These are phyloP conservation scores for Elephantulus edwardii DNA, from an alignment of 2,113 vertebrate species.

Conservation along the genomic window DNA sequence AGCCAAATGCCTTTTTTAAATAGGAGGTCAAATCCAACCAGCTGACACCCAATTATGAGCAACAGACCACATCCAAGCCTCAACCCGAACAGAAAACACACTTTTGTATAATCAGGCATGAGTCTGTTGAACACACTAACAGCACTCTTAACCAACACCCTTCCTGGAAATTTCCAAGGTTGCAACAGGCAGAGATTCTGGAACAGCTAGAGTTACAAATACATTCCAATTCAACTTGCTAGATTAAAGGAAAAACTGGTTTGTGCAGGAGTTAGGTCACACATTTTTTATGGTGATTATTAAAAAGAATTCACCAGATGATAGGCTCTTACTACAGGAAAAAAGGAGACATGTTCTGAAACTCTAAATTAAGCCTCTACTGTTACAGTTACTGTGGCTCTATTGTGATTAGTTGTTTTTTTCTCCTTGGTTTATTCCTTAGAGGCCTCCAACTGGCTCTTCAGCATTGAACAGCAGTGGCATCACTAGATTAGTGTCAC, in stretches of 20 bases:
- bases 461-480: not conserved
- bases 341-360: not conserved
- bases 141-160: not conserved
- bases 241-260: not conserved
- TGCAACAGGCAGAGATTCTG: not conserved
- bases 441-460: not conserved
- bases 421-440: not conserved
- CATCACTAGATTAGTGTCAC: too few species aligned
- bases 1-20: too few species aligned
- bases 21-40: too few species aligned
- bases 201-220: not conserved
- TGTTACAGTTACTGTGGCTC: not conserved
- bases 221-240: not conserved
- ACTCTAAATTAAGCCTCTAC: not conserved
- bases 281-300: not conserved
- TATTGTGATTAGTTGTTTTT: not conserved
- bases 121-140: not conserved
- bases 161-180: not conserved
- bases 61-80: too few species aligned
- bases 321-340: not conserved
- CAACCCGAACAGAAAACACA: too few species aligned
- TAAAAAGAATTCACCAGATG: not conserved
- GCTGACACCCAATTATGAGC: too few species aligned
- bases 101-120: too few species aligned
- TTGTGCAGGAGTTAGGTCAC: not conserved